Conservation (phyloP, 2,888 invertebrate species). For the Epicampocera succincta region DNA sequence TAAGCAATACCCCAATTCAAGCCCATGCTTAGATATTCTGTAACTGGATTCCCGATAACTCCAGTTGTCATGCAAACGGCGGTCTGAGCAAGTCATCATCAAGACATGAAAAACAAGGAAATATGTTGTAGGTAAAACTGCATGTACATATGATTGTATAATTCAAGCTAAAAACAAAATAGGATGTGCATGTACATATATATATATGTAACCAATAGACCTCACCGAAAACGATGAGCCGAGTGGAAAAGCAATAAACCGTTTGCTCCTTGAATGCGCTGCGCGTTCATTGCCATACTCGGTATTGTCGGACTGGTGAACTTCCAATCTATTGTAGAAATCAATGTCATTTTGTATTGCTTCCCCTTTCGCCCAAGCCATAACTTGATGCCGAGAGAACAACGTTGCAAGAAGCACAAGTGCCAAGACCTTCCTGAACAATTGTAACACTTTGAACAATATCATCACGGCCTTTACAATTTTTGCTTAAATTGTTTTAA, state of each 20-base stretch:
- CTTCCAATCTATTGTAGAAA: constrained; percentile 19
- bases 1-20: constrained; percentile 88
- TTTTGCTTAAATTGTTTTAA: constrained; percentile 28
- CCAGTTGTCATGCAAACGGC: constrained; percentile 85
- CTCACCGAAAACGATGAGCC: constrained; percentile 84
- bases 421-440: constrained; percentile 38
- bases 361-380: constrained; percentile 13
- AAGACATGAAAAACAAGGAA: neutral
- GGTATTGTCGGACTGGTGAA: neutral
- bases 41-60: constrained; percentile 83
- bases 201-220: neutral
- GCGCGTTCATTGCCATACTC: neutral
- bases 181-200: neutral
- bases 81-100: constrained; percentile 16
- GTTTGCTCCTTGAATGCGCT: constrained; percentile 77
- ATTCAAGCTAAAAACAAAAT: no score
- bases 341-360: constrained; percentile 35
- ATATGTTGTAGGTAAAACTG: no score
- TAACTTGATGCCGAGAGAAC: constrained; percentile 21
- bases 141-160: no score
- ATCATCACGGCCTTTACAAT: constrained; percentile 58
- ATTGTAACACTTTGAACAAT: constrained; percentile 51
- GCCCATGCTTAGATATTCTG: constrained; percentile 85
- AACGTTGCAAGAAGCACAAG: constrained; percentile 33
- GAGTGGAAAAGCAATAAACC: constrained; percentile 83